Evolutionary conservation across 1,140 invertebrate species (phyloP).

Genomic region (Carposina sasakii): DNA sequence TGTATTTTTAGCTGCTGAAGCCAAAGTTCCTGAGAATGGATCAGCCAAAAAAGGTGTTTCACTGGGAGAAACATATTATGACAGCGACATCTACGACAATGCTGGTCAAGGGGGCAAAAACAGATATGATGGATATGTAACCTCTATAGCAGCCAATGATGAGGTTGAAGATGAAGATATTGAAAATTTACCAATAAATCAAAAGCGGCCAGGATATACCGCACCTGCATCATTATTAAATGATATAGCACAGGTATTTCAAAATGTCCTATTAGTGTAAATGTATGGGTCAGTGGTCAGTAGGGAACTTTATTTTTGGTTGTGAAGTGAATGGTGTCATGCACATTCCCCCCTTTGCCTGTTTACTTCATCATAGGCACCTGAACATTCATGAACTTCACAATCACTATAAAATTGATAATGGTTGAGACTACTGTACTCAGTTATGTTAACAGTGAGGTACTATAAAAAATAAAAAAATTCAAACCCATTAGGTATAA

Average conservation of each 20-base stretch:
- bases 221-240: conserved; percentile 91
- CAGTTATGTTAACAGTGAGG: too few species aligned
- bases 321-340: too few species aligned
- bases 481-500: too few species aligned
- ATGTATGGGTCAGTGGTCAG: too few species aligned
- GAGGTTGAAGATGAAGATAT: conserved; percentile 94
- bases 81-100: conserved; percentile 94
- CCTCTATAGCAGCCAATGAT: conserved; percentile 95
- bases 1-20: conserved; percentile 88
- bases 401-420: too few species aligned
- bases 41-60: conserved; percentile 83
- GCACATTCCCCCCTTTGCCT: too few species aligned
- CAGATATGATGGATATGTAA: conserved; percentile 95
- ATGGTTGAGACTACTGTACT: too few species aligned
- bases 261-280: too few species aligned
- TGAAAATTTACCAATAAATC: conserved; percentile 81
- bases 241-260: conserved; percentile 88
- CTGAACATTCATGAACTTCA: too few species aligned
- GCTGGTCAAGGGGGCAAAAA: conserved; percentile 75
- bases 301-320: too few species aligned
- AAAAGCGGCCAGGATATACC: conserved; percentile 84
- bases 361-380: too few species aligned
- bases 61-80: conserved; percentile 90
- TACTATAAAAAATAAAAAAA: too few species aligned
- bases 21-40: conserved; percentile 79